A percentile compares a stretch with the other conserved stretches of the same genome.
Evolutionary conservation across 1,140 invertebrate genomes (phyloP).

Genomic region (Rhagoletis pomonella): DNA sequence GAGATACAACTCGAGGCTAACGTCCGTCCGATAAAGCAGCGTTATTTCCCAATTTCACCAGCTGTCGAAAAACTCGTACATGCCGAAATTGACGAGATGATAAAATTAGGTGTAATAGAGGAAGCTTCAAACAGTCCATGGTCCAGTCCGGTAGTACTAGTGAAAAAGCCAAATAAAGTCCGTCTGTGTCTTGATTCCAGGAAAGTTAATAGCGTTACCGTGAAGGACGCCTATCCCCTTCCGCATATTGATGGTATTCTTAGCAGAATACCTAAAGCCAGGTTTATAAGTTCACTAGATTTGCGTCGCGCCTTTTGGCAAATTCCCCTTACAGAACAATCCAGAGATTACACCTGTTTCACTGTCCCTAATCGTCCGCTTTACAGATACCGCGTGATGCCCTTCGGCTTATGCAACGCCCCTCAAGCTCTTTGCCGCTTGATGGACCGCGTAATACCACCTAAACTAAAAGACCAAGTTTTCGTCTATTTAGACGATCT

Average conservation of each 20-base stretch:
- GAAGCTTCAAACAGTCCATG: conserved; percentile 39
- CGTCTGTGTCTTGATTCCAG: conserved; percentile 68
- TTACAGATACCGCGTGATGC: too few species aligned
- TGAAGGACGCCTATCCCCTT: conserved; percentile 60
- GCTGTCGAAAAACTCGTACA: conserved; percentile 56
- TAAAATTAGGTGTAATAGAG: conserved; percentile 59
- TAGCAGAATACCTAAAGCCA: conserved; percentile 54
- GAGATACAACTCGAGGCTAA: conserved; percentile 62
- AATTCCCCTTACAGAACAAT: too few species aligned
- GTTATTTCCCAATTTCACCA: conserved; percentile 62
- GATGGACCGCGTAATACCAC: conserved; percentile 37
- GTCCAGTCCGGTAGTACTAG: conserved; percentile 58
- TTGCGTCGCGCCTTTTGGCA: neutral
- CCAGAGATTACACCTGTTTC: too few species aligned
- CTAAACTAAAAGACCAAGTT: conserved; percentile 50
- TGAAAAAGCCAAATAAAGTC: conserved; percentile 62
- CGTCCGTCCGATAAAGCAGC: conserved; percentile 64
- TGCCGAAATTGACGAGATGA: conserved; percentile 57
- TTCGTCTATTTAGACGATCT: conserved; percentile 53
- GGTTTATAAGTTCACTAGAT: conserved; percentile 48
- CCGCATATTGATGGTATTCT: conserved; percentile 62
- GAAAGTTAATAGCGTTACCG: conserved; percentile 62
- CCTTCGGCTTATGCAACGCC: too few species aligned
- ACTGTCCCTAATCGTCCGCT: too few species aligned
- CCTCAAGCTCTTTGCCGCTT: conserved; percentile 36